Evolutionary conservation across 1,140 invertebrate genomes (phyloP), one percentile per base, ranked within the genome.

Genomic region (Andricus grossulariae): DNA sequence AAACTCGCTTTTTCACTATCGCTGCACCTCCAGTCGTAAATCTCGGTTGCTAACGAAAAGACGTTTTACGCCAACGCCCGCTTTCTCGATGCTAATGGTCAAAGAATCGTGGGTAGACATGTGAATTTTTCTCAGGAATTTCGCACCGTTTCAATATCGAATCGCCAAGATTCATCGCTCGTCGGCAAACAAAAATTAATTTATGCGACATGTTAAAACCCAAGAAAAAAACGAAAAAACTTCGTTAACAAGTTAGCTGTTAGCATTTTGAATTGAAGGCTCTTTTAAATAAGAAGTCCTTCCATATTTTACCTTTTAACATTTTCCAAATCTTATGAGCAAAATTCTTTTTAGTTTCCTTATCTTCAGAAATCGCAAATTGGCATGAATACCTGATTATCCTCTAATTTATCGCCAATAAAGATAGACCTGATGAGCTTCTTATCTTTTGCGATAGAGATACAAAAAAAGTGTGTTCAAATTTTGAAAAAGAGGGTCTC

Each of bases 51-150:
- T 32, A 66, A 66, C 60, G 60, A 66, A 66, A 66, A 66, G 21
- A 66, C 39, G 25, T 66, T 66, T 39, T 39, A 66, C 60, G 60
- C 60, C 60, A 66, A 66, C 60, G 60, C 60, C 60, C 25, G 60
- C 60, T 66, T 66, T 66, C 60, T 39, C 60, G 60, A 66, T 66
- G 21, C 57, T 66, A 66, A 66, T 66, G 60, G 60, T 66, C 60
- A 66, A 66, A 66, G 60, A 66, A 13, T 39, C 60, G 60, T 66
- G 60, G 60, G 60, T n/a, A 66, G 60, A 66, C 8, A 21, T 66
- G 60, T 66, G 60, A 66, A 66, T 66, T 66, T 66, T 66, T 66
- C 60, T 45, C 32, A 66, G 25, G 60, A 66, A 66, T 66, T 66
- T 66, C 25, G 60, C 60, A 66, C 60, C 60, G 60, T 16, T 66